Conservation (phyloP, 2,113 vertebrate species). For the Rhagologus leucostigma region DNA sequence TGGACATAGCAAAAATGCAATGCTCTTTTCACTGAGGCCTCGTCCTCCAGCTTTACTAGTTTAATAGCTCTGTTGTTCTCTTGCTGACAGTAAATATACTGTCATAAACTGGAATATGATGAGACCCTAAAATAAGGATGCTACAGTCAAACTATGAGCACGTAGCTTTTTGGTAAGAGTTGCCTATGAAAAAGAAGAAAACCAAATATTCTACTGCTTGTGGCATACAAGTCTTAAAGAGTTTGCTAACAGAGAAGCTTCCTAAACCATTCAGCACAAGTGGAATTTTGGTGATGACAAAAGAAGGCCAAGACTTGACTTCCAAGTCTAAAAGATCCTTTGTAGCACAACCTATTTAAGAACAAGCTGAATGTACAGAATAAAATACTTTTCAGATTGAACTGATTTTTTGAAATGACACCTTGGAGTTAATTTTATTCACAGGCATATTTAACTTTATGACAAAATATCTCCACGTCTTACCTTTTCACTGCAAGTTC, state of each 20-base stretch:
- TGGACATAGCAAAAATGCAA: neutral
- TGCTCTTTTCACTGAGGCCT: neutral
- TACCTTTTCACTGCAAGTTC: neutral
- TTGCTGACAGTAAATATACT: neutral
- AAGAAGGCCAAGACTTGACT: neutral
- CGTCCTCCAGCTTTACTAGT: neutral
- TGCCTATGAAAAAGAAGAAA: neutral
- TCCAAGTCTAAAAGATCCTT: neutral
- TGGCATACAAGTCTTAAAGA: neutral
- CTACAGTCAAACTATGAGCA: neutral
- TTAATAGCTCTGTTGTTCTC: neutral
- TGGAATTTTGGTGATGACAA: neutral
- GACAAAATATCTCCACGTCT: neutral
- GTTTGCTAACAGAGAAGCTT: neutral
- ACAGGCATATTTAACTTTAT: neutral
- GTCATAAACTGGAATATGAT: neutral
- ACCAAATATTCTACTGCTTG: neutral
- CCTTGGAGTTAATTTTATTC: neutral
- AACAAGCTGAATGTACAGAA: neutral
- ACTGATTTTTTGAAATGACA: neutral
- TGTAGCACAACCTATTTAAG: neutral
- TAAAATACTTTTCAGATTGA: neutral
- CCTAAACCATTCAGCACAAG: neutral
- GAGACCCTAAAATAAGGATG: neutral
- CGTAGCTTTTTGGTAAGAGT: neutral